Evolutionary conservation across 1,140 invertebrate species (phyloP).

Genomic region (Coelopa frigida): DNA sequence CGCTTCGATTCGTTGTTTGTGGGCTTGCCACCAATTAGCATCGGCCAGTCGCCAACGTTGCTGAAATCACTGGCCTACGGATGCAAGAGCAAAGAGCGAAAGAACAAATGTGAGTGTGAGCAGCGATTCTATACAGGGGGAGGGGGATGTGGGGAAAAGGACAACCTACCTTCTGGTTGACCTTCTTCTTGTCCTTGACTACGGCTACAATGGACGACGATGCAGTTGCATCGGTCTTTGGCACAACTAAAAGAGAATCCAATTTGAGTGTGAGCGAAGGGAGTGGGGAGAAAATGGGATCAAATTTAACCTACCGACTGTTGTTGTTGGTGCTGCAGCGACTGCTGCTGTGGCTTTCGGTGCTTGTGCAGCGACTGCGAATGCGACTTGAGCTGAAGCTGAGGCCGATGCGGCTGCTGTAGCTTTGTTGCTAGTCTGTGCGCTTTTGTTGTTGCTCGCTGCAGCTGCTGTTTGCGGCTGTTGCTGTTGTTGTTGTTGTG

Average conservation of each 20-base stretch:
- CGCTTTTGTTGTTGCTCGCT: slow-evolving; percentile 10
- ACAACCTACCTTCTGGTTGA: slow-evolving; percentile 53
- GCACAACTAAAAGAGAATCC: slow-evolving; percentile 1
- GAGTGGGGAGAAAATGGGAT: too few species aligned
- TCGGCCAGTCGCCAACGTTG: slow-evolving; percentile 72
- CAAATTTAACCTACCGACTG: slow-evolving; percentile 2
- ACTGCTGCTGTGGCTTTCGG: slow-evolving; percentile 9
- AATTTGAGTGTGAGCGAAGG: too few species aligned
- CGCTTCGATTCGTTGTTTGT: slow-evolving; percentile 39
- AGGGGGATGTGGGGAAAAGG: background rate
- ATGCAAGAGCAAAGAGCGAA: too few species aligned
- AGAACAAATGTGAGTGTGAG: background rate
- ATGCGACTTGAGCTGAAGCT: too few species aligned
- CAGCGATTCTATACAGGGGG: background rate
- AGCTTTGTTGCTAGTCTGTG: too few species aligned
- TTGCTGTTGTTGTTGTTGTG: slow-evolving; percentile 1
- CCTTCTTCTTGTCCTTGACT: slow-evolving; percentile 54
- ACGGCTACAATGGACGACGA: too few species aligned
- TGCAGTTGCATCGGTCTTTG: slow-evolving; percentile 6
- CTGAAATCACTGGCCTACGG: slow-evolving; percentile 62
- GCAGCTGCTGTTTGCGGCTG: slow-evolving; percentile 5
- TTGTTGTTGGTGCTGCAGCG: slow-evolving; percentile 8
- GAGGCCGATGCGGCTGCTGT: slow-evolving; percentile 22
- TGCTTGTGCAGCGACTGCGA: slow-evolving; percentile 22
- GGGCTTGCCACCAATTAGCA: slow-evolving; percentile 49